Base-by-base conservation (phyloP, 2,888 invertebrate genomes). In the Drepana falcataria region DNA sequence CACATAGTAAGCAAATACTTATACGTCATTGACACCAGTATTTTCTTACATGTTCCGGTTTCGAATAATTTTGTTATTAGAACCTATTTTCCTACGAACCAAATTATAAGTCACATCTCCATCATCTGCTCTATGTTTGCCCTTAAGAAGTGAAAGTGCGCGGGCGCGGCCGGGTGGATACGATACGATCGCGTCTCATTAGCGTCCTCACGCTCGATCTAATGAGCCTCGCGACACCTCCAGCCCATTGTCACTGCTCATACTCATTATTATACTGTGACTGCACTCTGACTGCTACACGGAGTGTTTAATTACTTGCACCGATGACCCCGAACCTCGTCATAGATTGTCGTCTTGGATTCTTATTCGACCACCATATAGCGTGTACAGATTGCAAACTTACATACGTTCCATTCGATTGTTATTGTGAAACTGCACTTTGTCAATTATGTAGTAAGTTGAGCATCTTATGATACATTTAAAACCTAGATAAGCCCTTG, bases 141-240 rank as follows among this genome's bases (percentile, higher is more conserved):
- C 79, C 81, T 81, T 74, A 73, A 67, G 69, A 75, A 86, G 87
- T 86, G 87, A 87, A 88, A 87, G 87, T 86, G 80, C 63, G 69
- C 63, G 61, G 61, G 69, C 59, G 59, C 62, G 68, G 64, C 64
- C 40, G 51, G 40, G 55, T 60, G 55, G 56, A 55, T 58, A 61
- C 65, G 87, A 87, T 87, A 83, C 60, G 71, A 87, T 86, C 86
- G 69, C 68, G 70, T 59, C 85, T 87, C 85, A 84, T 87, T 87
- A 86, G 77, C 71, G 75, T 66, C 75, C 77, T 77, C 85, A 80
- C 83, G 79, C 64, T 64, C 66, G 73, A 77, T 80, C 75, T 85
- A 84, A 87, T 85, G 85, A 84, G 81, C 66, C 58, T 62, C 64
- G 72, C 76, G 78, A 84, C 83, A 84, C 85, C 75, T 81, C 71